Percentiles rank a stretch among this genome's conserved stretches.
These are phyloP conservation scores for Coecobrya sp. DNA, from an alignment of 2,888 invertebrate species.

Conservation along the genomic window DNA sequence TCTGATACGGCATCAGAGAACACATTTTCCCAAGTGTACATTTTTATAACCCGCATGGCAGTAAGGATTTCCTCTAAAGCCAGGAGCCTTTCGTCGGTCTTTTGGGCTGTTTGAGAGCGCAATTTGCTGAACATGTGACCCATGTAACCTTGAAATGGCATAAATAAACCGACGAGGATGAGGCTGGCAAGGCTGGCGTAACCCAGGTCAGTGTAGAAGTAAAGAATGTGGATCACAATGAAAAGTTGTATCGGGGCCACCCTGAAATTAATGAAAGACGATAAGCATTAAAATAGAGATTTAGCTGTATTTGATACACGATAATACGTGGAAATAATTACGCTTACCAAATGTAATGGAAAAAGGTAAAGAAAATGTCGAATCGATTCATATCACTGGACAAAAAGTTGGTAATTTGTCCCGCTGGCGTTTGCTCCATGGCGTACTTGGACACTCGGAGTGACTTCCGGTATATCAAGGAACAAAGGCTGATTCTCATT, in stretches of 20 bases:
- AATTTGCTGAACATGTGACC: conserved; percentile 88
- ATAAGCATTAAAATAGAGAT: background rate
- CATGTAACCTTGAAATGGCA: conserved; percentile 92
- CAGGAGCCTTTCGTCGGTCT: conserved; percentile 96
- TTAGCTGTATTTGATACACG: background rate
- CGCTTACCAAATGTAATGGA: conserved; percentile 94
- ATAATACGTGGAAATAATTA: background rate
- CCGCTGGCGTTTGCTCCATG: conserved; percentile 88
- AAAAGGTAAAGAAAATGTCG: conserved; percentile 96
- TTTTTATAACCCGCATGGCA: conserved; percentile 98
- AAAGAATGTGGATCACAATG: conserved; percentile 94
- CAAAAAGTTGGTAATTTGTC: conserved; percentile 97
- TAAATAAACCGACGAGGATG: conserved; percentile 92
- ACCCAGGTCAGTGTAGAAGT: conserved; percentile 90
- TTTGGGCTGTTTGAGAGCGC: conserved; percentile 93
- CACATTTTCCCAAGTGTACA: conserved; percentile 94
- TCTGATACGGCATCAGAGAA: conserved; percentile 27
- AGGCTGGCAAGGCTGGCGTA: conserved; percentile 93
- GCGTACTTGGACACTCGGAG: conserved; percentile 76
- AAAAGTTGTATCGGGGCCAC: conserved; percentile 95
- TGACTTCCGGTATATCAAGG: conserved; percentile 95
- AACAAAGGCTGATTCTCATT: conserved; percentile 94
- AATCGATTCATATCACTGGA: conserved; percentile 97
- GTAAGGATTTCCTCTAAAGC: conserved; percentile 98
- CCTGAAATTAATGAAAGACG: background rate